These are phyloP conservation scores for Stichodactyla mertensii DNA, from an alignment of 64 coral and sea anemone genomes.

Conservation along the genomic window DNA sequence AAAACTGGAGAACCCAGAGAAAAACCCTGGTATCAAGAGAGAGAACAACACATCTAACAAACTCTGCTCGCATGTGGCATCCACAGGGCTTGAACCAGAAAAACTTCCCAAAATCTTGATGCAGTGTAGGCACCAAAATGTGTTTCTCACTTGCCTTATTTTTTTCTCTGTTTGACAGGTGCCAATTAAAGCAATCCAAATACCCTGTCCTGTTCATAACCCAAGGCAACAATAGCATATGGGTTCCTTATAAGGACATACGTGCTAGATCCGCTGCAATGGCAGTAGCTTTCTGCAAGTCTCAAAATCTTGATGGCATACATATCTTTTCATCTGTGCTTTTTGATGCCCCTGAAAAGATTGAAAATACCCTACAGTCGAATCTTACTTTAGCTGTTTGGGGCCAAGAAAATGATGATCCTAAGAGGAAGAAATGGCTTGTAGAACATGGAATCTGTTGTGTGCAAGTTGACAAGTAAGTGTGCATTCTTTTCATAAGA, in stretches of 20 bases:
- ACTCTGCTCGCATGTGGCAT: too few relatives aligned
- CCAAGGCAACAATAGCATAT: constrained; percentile 11
- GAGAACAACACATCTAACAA: too few relatives aligned
- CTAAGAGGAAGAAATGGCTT: background rate
- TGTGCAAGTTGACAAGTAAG: constrained; percentile 4
- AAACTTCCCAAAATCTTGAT: too few relatives aligned
- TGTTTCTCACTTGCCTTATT: background rate
- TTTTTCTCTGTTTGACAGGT: background rate
- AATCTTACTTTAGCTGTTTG: background rate
- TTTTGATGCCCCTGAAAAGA: background rate
- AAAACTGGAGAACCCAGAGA: too few relatives aligned
- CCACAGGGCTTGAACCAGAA: too few relatives aligned
- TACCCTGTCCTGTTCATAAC: constrained; percentile 35
- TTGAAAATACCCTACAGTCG: background rate
- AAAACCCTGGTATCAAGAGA: too few relatives aligned
- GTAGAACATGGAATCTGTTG: background rate
- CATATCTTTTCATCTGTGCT: background rate
- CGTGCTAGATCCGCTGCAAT: background rate
- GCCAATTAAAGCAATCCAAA: constrained; percentile 34
- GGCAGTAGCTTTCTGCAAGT: background rate
- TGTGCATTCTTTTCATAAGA: background rate
- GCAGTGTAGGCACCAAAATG: too few relatives aligned
- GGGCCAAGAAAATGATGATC: background rate
- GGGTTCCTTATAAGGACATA: constrained; percentile 23
- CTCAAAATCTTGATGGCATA: background rate